Conservation (phyloP, 2,888 invertebrate genomes). For the Erebia ligea region DNA sequence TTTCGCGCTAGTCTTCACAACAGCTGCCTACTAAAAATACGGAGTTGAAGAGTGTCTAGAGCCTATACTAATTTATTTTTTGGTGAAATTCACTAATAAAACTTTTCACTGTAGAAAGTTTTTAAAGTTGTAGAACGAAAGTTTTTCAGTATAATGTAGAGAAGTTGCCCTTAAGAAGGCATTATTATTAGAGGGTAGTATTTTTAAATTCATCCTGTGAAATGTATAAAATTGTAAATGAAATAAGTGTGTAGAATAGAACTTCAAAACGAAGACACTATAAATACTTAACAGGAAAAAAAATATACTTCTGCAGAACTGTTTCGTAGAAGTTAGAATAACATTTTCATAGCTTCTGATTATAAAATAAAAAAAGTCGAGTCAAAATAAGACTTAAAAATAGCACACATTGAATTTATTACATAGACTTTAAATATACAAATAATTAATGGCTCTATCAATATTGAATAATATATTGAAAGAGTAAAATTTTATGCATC, state of each 20-base stretch:
- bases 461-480: not conserved
- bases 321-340: not conserved
- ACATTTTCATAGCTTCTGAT: not conserved
- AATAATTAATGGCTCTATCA: constrained; percentile 10
- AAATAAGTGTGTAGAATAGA: not conserved
- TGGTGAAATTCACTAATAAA: too few species aligned
- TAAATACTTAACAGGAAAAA: not conserved
- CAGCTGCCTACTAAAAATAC: too few species aligned
- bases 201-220: too few species aligned
- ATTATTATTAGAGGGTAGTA: too few species aligned
- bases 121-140: too few species aligned
- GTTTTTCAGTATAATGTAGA: too few species aligned
- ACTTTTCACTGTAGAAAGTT: too few species aligned
- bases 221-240: not conserved
- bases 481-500: not conserved
- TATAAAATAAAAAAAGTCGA: not conserved
- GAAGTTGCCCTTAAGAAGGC: too few species aligned
- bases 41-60: too few species aligned
- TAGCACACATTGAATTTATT: constrained; percentile 13
- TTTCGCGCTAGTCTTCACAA: too few species aligned
- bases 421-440: constrained; percentile 6
- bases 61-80: too few species aligned
- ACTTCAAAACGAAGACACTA: not conserved
- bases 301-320: too few species aligned
- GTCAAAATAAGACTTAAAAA: not conserved